A percentile compares a stretch with the other conserved stretches of the same genome.
Conservation (phyloP, 2,797 vertebrate genomes). For the Rhynchonycteris naso region DNA sequence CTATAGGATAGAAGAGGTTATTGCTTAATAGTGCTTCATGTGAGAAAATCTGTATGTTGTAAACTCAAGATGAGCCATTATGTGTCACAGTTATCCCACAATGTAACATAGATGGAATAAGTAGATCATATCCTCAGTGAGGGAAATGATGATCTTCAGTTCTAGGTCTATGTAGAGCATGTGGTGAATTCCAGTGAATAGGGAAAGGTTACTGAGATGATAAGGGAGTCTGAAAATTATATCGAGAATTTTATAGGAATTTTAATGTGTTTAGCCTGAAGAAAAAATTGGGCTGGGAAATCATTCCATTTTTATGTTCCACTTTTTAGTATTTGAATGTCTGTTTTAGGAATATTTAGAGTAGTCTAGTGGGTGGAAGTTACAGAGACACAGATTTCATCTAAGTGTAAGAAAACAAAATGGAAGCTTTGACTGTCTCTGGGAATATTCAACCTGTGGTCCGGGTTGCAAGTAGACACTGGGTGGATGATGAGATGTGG, state of each 20-base stretch:
- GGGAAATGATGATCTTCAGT: not conserved
- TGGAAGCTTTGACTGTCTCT: not conserved
- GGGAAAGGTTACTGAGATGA: not conserved
- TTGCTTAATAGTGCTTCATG: not conserved
- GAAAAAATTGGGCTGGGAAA: not conserved
- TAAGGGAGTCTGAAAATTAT: not conserved
- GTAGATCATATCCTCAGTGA: not conserved
- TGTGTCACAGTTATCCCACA: not conserved
- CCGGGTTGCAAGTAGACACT: not conserved
- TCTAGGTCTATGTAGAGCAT: not conserved
- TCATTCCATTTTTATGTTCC: conserved; percentile 8
- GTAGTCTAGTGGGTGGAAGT: not conserved
- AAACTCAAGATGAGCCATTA: not conserved
- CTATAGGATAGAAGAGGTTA: not conserved
- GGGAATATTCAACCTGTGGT: not conserved
- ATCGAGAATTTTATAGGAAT: not conserved
- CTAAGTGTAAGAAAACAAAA: not conserved
- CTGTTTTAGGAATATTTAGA: conserved; percentile 22
- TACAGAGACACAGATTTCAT: not conserved
- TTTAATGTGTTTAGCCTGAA: not conserved
- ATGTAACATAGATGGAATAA: not conserved
- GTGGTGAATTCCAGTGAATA: not conserved
- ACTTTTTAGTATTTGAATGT: not conserved
- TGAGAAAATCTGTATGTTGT: not conserved
- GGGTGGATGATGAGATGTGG: not conserved